Conservation (phyloP, 1,140 invertebrate genomes). For the Amphibalanus amphitrite region DNA sequence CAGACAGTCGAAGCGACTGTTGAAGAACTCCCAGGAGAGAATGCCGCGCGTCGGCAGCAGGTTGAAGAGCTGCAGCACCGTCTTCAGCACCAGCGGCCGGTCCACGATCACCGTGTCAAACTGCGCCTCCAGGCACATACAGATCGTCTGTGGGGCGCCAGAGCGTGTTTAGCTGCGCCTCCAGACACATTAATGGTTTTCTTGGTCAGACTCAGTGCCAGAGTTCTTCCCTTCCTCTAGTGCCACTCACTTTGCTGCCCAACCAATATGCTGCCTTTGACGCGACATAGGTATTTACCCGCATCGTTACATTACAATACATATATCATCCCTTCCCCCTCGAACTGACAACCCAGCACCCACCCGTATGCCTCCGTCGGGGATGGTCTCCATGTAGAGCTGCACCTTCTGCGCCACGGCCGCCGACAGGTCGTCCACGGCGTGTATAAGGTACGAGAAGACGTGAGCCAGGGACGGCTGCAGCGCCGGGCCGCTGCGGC, state of each 20-base stretch:
- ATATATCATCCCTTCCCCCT: no score
- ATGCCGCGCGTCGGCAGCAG: conserved; percentile 76
- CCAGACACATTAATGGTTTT: conserved; percentile 7
- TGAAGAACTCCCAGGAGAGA: conserved; percentile 94
- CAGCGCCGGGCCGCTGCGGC: conserved; percentile 51
- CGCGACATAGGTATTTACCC: conserved; percentile 6
- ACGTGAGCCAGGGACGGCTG: conserved; percentile 90
- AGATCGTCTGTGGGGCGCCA: background rate
- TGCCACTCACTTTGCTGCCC: no score
- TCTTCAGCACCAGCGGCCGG: conserved; percentile 90
- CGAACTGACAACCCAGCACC: conserved; percentile 1
- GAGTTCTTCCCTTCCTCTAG: background rate
- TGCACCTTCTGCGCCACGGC: conserved; percentile 85
- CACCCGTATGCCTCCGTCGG: conserved; percentile 43
- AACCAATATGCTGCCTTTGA: no score
- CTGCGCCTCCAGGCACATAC: conserved; percentile 62
- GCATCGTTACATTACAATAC: conserved; percentile 5
- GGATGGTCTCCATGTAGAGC: conserved; percentile 82
- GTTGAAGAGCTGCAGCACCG: conserved; percentile 85
- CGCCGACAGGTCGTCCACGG: conserved; percentile 87
- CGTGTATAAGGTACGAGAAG: conserved; percentile 89
- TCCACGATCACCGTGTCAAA: conserved; percentile 91
- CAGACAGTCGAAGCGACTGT: conserved; percentile 88
- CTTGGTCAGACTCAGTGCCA: conserved; percentile 27
- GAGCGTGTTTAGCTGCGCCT: background rate